Base-by-base conservation (phyloP, 2,888 invertebrate species). In the Lycocerus yunnanus region DNA sequence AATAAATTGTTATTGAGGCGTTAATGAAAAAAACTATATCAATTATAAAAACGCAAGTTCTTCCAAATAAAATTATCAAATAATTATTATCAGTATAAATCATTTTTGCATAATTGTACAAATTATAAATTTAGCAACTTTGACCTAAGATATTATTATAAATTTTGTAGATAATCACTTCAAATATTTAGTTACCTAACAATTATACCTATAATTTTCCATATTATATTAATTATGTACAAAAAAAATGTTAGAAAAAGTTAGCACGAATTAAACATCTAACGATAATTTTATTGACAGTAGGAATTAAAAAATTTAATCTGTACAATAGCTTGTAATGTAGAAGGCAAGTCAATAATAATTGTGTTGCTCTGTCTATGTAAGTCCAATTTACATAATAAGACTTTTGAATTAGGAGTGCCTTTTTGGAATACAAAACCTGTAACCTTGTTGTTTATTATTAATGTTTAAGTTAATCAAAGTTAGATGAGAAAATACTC, bases 331-430 rank as follows among this genome's bases (percentile, higher is more conserved):
- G 43, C 8, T 43, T n/a, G 43, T 43, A 43, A 43, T 43, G 43
- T 43, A 43, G 27, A 20, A 66, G n/a, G 66, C 21, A 61, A 63
- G 63, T 61, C 27, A 58, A 68, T 68, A 58, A 68, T 68, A 18
- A 18, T 27, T 43, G 72, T 73, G 75, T 75, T 72, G 72, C 72
- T 72, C 75, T 75, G 68, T 75, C 72, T 72, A n/a, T 72, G 69
- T 75, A 66, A 68, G 73, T 73, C 76, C 76, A 73, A 24, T 68
- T 77, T 74, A 72, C 76, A 76, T 73, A 43, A 43, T 43, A 81
- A 80, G 79, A 80, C 79, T 80, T 84, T 84, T 82, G 81, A 82
- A 82, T 85, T 85, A 84, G 84, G 84, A 86, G 86, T 86, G 86
- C 86, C 86, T 86, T 86, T 43, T 84, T 80, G 78, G 75, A 83